Percentiles rank a stretch among this genome's conserved stretches.
Conservation (phyloP, 2,113 vertebrate genomes). For the Rhinogobius similis region DNA sequence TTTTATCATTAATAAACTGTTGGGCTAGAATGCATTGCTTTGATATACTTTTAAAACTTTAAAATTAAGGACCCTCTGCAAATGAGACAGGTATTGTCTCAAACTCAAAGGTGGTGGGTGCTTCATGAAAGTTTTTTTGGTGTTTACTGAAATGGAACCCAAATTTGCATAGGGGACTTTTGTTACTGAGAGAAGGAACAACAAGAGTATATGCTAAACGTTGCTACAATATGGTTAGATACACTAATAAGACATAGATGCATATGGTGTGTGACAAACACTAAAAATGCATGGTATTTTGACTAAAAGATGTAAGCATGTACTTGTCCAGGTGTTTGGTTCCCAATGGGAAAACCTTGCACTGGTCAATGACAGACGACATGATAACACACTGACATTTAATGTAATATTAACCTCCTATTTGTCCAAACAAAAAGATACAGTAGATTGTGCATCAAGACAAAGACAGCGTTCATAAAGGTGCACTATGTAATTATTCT, state of each 20-base stretch:
- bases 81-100: not conserved
- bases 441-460: slow-evolving; percentile 2
- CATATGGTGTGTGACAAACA: slow-evolving; percentile 8
- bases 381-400: slow-evolving; percentile 36
- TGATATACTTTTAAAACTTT: not conserved
- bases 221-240: slow-evolving; percentile 23
- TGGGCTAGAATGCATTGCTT: not conserved
- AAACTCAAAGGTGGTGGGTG: not conserved
- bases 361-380: slow-evolving; percentile 33
- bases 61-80: not conserved
- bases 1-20: not conserved
- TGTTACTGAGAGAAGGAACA: slow-evolving; percentile 12
- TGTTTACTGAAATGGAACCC: slow-evolving; percentile 28
- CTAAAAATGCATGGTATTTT: not conserved
- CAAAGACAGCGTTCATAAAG: not conserved
- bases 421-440: slow-evolving; percentile 21
- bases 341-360: slow-evolving; percentile 39
- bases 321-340: slow-evolving; percentile 5
- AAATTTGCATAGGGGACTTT: slow-evolving; percentile 52
- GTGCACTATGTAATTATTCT: not conserved
- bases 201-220: slow-evolving; percentile 3
- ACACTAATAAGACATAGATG: slow-evolving; percentile 23
- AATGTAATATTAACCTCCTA: slow-evolving; percentile 53
- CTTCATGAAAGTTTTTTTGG: not conserved
- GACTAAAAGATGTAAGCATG: slow-evolving; percentile 5